Conservation (phyloP, 2,113 vertebrate genomes). For the Lophotis ruficrista region DNA sequence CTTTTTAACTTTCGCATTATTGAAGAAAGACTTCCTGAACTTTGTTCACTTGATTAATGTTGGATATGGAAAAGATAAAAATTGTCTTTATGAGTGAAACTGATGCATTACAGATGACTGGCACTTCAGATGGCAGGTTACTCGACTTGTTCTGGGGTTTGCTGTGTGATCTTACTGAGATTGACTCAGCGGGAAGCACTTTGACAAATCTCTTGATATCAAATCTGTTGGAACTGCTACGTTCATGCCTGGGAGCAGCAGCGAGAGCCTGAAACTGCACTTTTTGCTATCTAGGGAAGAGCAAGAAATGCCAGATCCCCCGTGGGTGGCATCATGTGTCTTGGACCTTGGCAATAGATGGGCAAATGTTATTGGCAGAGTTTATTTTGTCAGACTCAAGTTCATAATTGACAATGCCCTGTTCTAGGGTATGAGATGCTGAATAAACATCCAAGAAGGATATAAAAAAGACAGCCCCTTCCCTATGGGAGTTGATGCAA, state of each 20-base stretch:
- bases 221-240: neutral
- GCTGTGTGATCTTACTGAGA: neutral
- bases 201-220: neutral
- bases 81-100: neutral
- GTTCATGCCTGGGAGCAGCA: neutral
- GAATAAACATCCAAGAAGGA: slow-evolving; percentile 13
- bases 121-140: neutral
- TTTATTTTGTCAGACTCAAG: neutral
- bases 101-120: neutral
- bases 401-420: neutral
- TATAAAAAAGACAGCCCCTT: neutral
- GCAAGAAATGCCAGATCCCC: neutral
- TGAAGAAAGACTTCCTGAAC: neutral
- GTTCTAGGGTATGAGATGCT: neutral
- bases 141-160: neutral
- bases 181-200: neutral
- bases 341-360: neutral
- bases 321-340: neutral
- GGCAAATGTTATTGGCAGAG: neutral
- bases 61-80: neutral
- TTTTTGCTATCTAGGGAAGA: neutral
- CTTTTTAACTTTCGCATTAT: neutral
- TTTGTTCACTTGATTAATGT: neutral
- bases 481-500: neutral
- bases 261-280: neutral